These are phyloP conservation scores for Drosophila azteca DNA, from an alignment of 1,140 invertebrate species.

Conservation along the genomic window DNA sequence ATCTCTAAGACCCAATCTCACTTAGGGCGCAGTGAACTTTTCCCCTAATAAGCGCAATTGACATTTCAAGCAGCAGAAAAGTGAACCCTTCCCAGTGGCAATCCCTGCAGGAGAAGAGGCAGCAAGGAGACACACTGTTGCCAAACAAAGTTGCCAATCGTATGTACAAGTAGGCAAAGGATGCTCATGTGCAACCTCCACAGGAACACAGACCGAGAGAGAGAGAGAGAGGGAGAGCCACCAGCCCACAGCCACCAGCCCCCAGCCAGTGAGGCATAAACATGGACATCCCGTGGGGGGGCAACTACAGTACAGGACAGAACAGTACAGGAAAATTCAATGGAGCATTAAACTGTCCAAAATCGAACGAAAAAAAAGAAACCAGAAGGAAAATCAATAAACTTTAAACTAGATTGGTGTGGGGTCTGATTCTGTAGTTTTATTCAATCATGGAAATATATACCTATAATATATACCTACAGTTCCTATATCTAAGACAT, in stretches of 20 bases:
- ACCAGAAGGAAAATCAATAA: constrained; percentile 58
- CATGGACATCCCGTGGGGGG: constrained; percentile 38
- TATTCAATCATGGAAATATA: background rate
- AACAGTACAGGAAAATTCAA: constrained; percentile 34
- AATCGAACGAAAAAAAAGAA: constrained; percentile 38
- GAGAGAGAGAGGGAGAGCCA: background rate
- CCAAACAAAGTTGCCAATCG: constrained; percentile 55
- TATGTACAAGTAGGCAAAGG: constrained; percentile 21
- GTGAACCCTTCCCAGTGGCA: background rate
- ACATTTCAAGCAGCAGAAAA: constrained; percentile 55
- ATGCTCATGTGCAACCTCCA: constrained; percentile 32
- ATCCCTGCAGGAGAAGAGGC: constrained; percentile 4
- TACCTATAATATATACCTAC: too few species aligned
- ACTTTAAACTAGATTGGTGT: constrained; percentile 45
- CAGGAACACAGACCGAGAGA: too few species aligned
- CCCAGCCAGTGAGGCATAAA: constrained; percentile 36
- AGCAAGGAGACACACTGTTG: constrained; percentile 28
- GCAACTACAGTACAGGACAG: background rate
- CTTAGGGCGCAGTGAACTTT: constrained; percentile 64
- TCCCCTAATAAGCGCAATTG: constrained; percentile 71
- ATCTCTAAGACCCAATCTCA: constrained; percentile 15
- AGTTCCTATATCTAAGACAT: too few species aligned
- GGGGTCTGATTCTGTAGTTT: constrained; percentile 3
- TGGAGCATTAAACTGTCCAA: constrained; percentile 69
- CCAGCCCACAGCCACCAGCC: constrained; percentile 6